A percentile compares a stretch with the other conserved stretches of the same genome.
Conservation (phyloP, 2,797 vertebrate species). For the Sebastes ruberrimus region DNA sequence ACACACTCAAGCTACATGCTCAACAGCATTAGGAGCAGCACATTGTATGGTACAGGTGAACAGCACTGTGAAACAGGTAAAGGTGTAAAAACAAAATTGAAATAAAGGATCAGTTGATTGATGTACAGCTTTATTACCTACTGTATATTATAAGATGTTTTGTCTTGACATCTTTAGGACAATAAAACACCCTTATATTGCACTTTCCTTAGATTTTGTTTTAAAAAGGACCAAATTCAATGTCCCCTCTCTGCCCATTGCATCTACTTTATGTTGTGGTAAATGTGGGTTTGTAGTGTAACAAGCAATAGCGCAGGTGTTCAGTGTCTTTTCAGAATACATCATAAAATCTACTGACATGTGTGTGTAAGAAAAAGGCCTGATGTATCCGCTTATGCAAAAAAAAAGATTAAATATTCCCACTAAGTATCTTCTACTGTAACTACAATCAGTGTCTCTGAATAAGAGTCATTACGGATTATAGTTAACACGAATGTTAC, state of each 20-base stretch:
- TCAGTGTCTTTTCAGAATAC: background rate
- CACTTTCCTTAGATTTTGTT: background rate
- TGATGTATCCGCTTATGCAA: background rate
- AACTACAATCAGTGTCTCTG: background rate
- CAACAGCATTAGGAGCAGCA: background rate
- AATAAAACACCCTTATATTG: background rate
- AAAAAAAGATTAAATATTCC: background rate
- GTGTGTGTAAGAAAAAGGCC: background rate
- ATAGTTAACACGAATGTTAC: too few relatives aligned
- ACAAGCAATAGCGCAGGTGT: background rate
- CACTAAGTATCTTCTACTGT: background rate
- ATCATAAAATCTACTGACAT: background rate
- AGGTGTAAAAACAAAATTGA: background rate
- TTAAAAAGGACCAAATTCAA: background rate
- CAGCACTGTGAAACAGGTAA: background rate
- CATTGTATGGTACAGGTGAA: constrained; percentile 32
- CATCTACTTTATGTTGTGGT: background rate
- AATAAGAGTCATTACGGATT: background rate
- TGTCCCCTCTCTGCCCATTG: background rate
- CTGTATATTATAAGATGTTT: background rate
- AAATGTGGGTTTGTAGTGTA: background rate
- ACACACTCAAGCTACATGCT: constrained; percentile 12
- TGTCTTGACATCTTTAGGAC: background rate
- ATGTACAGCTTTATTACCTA: background rate
- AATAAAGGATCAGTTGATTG: background rate